A percentile compares a stretch with the other conserved stretches of the same genome.
These are phyloP conservation scores for Heliconius congener DNA, from an alignment of 1,140 invertebrate genomes.

Conservation along the genomic window DNA sequence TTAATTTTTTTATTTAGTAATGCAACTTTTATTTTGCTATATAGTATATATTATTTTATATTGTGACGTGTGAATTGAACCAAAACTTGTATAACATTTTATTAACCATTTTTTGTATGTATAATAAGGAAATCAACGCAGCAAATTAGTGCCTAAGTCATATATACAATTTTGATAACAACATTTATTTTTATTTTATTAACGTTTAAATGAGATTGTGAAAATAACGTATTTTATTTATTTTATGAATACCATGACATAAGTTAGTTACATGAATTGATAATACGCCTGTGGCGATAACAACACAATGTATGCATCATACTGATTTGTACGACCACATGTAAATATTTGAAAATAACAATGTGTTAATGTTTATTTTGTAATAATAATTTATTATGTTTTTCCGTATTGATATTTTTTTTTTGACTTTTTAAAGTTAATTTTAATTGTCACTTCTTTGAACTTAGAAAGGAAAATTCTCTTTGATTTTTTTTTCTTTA, in stretches of 20 bases:
- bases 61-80: constrained; percentile 24
- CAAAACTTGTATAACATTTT: constrained; percentile 20
- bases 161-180: constrained; percentile 39
- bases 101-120: constrained; percentile 13
- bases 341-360: not conserved
- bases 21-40: too few relatives aligned
- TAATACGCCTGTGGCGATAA: not conserved
- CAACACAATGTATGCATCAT: not conserved
- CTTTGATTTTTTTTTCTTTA: too few relatives aligned
- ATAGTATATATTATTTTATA: too few relatives aligned
- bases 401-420: not conserved
- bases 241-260: constrained; percentile 42
- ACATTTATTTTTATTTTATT: constrained; percentile 35
- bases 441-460: not conserved
- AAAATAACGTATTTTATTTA: constrained; percentile 36
- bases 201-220: constrained; percentile 32
- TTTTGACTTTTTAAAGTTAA: not conserved
- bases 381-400: not conserved
- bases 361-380: not conserved
- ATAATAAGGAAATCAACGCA: constrained; percentile 33
- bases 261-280: constrained; percentile 26
- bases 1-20: too few relatives aligned
- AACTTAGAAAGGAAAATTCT: not conserved
- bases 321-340: not conserved
- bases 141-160: constrained; percentile 45